These are phyloP conservation scores for Aphelocoma californica DNA, from an alignment of 2,797 vertebrate genomes.

Conservation along the genomic window DNA sequence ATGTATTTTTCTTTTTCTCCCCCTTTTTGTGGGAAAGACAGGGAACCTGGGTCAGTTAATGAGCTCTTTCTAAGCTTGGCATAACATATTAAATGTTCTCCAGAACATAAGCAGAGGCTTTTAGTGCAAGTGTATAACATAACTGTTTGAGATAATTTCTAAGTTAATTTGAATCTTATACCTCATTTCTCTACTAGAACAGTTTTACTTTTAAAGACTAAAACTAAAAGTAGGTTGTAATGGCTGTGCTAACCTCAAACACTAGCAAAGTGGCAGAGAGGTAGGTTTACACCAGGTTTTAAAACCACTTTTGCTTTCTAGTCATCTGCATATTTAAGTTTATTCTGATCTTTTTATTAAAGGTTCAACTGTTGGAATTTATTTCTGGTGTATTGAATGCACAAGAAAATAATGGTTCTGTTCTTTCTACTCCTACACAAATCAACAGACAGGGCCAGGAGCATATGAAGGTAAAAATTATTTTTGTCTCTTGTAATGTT, in stretches of 20 bases:
- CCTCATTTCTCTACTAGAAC: background rate
- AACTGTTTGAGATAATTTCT: background rate
- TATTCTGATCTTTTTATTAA: background rate
- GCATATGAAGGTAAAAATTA: conserved; percentile 68
- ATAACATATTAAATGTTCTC: background rate
- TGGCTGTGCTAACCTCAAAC: background rate
- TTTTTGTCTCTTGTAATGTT: background rate
- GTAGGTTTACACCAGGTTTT: background rate
- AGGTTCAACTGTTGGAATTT: conserved; percentile 87
- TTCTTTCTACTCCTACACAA: conserved; percentile 65
- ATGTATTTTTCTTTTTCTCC: background rate
- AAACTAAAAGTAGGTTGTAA: background rate
- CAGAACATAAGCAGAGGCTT: background rate
- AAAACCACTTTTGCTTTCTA: background rate
- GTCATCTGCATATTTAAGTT: background rate
- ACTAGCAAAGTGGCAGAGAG: background rate
- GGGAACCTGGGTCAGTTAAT: background rate
- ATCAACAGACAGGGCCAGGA: conserved; percentile 54
- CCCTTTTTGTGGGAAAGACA: background rate
- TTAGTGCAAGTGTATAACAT: background rate
- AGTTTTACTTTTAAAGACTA: background rate
- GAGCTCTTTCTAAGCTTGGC: background rate
- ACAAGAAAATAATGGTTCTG: conserved; percentile 26
- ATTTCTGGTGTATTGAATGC: conserved; percentile 71
- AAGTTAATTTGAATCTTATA: background rate